Evolutionary conservation across 1,140 invertebrate genomes (phyloP), one percentile per base, ranked within the genome.

Genomic region (Solen grandis): DNA sequence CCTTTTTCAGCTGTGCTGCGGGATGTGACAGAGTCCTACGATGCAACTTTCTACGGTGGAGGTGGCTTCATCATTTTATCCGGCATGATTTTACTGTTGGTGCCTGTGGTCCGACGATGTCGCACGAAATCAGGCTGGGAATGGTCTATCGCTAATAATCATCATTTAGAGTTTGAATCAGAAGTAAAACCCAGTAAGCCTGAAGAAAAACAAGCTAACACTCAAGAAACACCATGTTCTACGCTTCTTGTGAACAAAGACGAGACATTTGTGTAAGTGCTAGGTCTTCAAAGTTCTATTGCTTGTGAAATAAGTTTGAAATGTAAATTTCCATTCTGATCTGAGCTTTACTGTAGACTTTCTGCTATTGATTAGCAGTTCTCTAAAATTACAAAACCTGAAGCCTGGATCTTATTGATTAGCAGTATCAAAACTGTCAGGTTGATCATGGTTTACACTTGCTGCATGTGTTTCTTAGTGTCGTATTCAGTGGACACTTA

Each of bases 41-140:
- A 87, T 41, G 66, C 84, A 27, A 84, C 82, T 1, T 87, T 87
- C 73, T 77, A 78, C 33, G 74, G 63, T 35, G 81, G 84, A 25
- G 82, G 86, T n/a, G 62, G 76, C 8, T 85, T 81, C 25, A 82
- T 87, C 38, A 57, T 81, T 0, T 31, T 81, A 0, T 80, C 77
- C 4, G 77, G 82, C 0, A 2, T 66, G 0, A n/a, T 81, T 14
- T 46, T 84, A 5, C 52, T 84, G 5, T 25, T 70, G 41, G 63
- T 74, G 19, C 82, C 82, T 10, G 19, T 76, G 14, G 31, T 77
- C 16, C 72, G 41, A n/a, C 31, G 59, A 50, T 82, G 81, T 54
- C 31, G n/a, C 31, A 33, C 13, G 38, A 27, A 2, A 36, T 76
- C 16, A 22, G 27, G 25, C 25, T 76, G 1, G 59, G 65, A n/a